Conservation (phyloP, 2,113 vertebrate genomes). For the Setophaga coronata region DNA sequence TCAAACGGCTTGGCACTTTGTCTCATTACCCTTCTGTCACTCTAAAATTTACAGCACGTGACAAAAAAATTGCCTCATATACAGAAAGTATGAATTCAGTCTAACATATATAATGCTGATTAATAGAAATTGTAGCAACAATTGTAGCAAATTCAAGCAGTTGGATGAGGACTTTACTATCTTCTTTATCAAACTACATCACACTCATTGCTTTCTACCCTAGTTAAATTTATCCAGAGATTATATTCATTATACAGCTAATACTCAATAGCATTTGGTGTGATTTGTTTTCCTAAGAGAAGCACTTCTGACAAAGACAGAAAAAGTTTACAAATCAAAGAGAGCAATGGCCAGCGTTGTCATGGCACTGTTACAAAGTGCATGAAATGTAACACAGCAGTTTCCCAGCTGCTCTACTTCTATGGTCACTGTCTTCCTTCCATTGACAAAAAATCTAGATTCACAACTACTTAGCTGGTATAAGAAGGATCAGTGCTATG, state of each 20-base stretch:
- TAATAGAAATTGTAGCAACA: neutral
- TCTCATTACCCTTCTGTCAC: conserved; percentile 3
- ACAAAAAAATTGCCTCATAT: neutral
- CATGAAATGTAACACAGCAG: neutral
- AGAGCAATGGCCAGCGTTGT: neutral
- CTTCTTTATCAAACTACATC: neutral
- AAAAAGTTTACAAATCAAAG: neutral
- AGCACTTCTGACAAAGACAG: neutral
- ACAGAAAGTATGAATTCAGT: neutral
- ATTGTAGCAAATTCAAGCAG: neutral
- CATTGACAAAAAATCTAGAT: neutral
- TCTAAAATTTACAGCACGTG: neutral
- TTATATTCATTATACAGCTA: neutral
- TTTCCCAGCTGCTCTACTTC: neutral
- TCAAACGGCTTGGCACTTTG: neutral
- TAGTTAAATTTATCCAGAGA: neutral
- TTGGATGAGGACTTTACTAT: neutral
- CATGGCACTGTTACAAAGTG: neutral
- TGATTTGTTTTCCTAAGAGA: neutral
- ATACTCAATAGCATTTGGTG: neutral
- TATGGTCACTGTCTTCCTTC: neutral
- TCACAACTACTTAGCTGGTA: neutral
- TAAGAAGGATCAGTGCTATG: neutral
- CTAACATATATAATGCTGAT: neutral
- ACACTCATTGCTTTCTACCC: neutral